Base-by-base conservation (phyloP, 2,113 vertebrate species). In the Sinocyclocheilus maitianheensis region DNA sequence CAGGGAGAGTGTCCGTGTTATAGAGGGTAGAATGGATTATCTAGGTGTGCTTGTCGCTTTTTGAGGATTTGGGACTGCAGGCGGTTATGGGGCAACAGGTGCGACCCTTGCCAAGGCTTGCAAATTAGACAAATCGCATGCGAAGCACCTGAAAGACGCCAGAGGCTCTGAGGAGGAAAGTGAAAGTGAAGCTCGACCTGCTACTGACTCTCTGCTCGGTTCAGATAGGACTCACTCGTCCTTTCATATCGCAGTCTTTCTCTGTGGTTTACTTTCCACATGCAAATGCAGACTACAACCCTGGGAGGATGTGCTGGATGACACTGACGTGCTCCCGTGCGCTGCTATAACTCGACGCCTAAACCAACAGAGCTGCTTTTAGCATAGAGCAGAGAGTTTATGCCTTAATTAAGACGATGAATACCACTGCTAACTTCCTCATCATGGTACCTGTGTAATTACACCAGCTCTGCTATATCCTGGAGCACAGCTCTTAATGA, bases 71-170 rank as follows among this genome's bases (percentile, higher is more conserved):
- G 46, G 48, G 81, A 91, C 93, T 93, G 90, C 91, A 90, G 92
- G 93, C 92, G 5, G 85, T 78, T 30, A 87, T 58, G 87, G 91
- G 92, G 93, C 93, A 95, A 95, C 94, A 95, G 95, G 93, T 95
- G 94, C 84, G n/a, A 43, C 43, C 30, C 90, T 91, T 26, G 72
- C 89, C 90, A 74, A 85, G 69, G 55, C 89, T 92, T 92, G 91
- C 91, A 93, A 93, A 94, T 94, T 90, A 93, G 89, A 94, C 91
- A 93, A 92, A 94, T 94, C 91, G 88, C 88, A 85, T 18, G 88
- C 88, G 84, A 78, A 89, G 86, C 93, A 94, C 91, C 92, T 94
- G 93, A 94, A 93, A 91, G 89, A 83, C 71, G 87, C 87, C 83
- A 40, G 89, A 48, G 86, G 89, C 84, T 85, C 85, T 62, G 84